Evolutionary conservation across 1,140 invertebrate species (phyloP).

Genomic region (Drosophila sulfurigaster): DNA sequence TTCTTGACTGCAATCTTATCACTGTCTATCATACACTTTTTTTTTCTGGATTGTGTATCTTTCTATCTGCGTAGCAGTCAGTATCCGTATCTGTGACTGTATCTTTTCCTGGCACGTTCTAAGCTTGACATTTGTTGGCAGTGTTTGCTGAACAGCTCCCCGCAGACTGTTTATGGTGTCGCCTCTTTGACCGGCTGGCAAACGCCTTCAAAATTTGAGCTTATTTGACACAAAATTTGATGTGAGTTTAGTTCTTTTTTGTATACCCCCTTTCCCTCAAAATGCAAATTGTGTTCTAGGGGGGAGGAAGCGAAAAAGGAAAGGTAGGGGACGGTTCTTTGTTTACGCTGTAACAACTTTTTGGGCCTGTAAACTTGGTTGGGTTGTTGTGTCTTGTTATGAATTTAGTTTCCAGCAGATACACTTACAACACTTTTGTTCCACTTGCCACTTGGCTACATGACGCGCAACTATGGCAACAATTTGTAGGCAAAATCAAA

Average conservation of each 20-base stretch:
- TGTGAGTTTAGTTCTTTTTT: conserved; percentile 41
- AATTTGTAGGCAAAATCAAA: conserved; percentile 50
- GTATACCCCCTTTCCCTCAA: conserved; percentile 23
- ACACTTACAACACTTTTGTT: conserved; percentile 75
- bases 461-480: conserved; percentile 64
- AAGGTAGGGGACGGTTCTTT: conserved; percentile 51
- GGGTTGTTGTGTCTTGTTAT: conserved; percentile 57
- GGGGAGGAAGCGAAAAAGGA: not conserved
- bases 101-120: conserved; percentile 37
- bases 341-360: conserved; percentile 66
- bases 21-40: not conserved
- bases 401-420: conserved; percentile 71
- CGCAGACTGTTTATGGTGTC: conserved; percentile 28
- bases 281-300: conserved; percentile 70
- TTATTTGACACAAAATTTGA: conserved; percentile 82
- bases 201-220: conserved; percentile 72
- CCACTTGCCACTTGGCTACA: conserved; percentile 61
- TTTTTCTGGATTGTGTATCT: conserved; percentile 16
- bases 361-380: conserved; percentile 48
- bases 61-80: not conserved
- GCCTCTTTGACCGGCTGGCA: conserved; percentile 43
- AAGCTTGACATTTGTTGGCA: conserved; percentile 63
- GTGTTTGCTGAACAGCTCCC: conserved; percentile 61
- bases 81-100: conserved; percentile 24
- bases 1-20: conserved; percentile 37